Conservation (phyloP, 2,888 invertebrate genomes). For the Pristionchus arcanus region DNA sequence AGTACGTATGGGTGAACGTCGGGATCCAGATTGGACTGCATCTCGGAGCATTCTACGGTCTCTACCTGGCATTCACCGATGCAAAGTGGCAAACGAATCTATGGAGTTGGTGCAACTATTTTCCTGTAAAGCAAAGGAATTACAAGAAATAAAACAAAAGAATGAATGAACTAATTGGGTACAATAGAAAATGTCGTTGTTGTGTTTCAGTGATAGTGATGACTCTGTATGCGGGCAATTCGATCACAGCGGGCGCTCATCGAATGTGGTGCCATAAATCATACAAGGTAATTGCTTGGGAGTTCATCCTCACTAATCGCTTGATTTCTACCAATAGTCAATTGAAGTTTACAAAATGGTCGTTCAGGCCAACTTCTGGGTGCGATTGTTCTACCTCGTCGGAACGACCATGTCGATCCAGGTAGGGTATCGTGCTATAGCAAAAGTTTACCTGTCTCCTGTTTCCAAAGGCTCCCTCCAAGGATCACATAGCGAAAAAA, state of each 20-base stretch:
- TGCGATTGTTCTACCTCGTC: conserved; percentile 12
- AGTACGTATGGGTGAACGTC: conserved; percentile 44
- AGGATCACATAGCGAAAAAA: too few relatives aligned
- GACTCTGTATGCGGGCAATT: conserved; percentile 3
- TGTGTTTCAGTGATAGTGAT: conserved; percentile 28
- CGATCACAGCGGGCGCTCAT: conserved; percentile 46
- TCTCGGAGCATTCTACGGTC: conserved; percentile 25
- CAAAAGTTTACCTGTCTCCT: background rate
- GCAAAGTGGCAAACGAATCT: conserved; percentile 36
- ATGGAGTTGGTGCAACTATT: background rate
- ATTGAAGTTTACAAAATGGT: background rate
- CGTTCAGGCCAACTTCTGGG: conserved; percentile 51
- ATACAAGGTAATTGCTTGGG: background rate
- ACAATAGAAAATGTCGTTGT: too few relatives aligned
- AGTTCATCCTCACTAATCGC: background rate
- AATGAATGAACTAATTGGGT: too few relatives aligned
- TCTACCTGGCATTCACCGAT: background rate
- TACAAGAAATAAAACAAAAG: too few relatives aligned
- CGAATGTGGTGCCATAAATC: conserved; percentile 49
- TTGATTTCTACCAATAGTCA: background rate
- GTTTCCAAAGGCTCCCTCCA: too few relatives aligned
- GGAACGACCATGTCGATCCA: conserved; percentile 47
- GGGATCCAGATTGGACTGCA: conserved; percentile 29
- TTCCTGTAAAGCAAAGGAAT: too few relatives aligned
- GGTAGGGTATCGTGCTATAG: background rate